Evolutionary conservation across 2,797 vertebrate species (phyloP).

Genomic region (Leuciscus waleckii): DNA sequence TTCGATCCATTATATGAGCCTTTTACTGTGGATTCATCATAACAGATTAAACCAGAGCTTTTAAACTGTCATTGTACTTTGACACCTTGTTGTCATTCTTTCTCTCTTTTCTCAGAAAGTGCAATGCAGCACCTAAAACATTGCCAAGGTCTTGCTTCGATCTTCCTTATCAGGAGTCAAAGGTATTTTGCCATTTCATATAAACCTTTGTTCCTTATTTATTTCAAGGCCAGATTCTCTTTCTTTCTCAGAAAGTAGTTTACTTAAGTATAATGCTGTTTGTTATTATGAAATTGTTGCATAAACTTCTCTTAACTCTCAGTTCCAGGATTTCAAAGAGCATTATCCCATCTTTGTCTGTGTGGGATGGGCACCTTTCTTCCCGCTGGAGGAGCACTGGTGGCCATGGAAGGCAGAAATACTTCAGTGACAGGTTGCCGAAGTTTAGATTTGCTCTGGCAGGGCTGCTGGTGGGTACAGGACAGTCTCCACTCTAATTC

Average conservation of each 20-base stretch:
- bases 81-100: neutral
- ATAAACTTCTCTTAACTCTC: neutral
- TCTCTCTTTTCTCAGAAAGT: slow-evolving; percentile 57
- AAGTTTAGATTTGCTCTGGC: slow-evolving; percentile 72
- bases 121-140: slow-evolving; percentile 78
- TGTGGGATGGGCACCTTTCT: slow-evolving; percentile 58
- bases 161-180: slow-evolving; percentile 57
- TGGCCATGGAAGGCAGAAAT: slow-evolving; percentile 43
- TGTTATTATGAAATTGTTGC: neutral
- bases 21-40: too few relatives aligned
- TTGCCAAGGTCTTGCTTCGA: slow-evolving; percentile 67
- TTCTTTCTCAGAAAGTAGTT: neutral
- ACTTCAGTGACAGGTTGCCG: slow-evolving; percentile 42
- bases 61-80: neutral
- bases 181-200: slow-evolving; percentile 57
- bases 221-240: neutral
- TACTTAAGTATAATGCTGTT: neutral
- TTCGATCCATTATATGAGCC: neutral
- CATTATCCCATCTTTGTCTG: slow-evolving; percentile 49
- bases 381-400: slow-evolving; percentile 63
- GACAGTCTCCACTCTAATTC: slow-evolving; percentile 16
- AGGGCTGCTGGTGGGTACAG: slow-evolving; percentile 77
- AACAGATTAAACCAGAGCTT: neutral
- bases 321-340: slow-evolving; percentile 58
- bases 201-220: slow-evolving; percentile 29